Conservation (phyloP, 2,888 invertebrate genomes). For the Heliconius aoede region DNA sequence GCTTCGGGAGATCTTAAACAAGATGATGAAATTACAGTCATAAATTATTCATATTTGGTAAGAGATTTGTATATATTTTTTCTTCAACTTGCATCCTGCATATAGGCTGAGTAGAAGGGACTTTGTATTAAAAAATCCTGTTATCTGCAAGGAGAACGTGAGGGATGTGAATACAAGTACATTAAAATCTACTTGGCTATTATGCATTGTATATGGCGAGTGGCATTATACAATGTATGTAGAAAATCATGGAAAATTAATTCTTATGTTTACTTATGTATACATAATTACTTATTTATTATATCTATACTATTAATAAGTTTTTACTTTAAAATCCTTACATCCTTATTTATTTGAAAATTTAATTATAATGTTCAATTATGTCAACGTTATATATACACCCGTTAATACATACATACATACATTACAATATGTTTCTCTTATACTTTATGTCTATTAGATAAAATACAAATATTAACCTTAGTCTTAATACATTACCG, state of each 20-base stretch:
- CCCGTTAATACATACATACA: background rate
- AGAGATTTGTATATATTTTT: constrained; percentile 47
- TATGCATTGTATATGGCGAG: no score
- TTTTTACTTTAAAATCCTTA: background rate
- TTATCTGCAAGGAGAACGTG: no score
- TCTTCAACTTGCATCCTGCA: background rate
- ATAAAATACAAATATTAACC: background rate
- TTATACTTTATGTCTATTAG: background rate
- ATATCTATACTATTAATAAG: no score
- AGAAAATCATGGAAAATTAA: no score
- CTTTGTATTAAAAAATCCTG: no score
- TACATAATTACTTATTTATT: no score
- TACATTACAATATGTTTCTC: no score
- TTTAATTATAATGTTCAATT: background rate
- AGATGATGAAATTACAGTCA: constrained; percentile 80
- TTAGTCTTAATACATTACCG: background rate
- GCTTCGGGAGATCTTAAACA: constrained; percentile 74
- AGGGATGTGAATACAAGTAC: no score
- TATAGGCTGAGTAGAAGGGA: no score
- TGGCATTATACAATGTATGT: no score
- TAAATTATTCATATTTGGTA: constrained; percentile 85
- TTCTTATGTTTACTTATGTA: no score
- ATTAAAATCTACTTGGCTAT: no score
- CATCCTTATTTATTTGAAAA: background rate
- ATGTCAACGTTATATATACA: background rate